Base-by-base conservation (phyloP, 2,797 vertebrate genomes). In the Hipposideros larvatus region DNA sequence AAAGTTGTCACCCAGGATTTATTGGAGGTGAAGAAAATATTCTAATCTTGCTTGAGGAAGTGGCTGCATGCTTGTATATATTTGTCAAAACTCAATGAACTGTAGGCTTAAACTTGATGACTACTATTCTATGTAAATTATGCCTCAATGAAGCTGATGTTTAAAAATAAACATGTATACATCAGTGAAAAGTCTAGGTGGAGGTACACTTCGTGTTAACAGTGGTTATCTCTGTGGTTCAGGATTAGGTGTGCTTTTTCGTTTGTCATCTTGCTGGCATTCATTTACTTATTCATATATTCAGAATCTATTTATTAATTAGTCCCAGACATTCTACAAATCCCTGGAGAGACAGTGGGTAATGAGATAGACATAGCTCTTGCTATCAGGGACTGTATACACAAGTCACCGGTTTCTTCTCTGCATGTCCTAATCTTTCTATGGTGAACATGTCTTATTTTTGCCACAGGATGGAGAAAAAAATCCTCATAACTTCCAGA, bases 231-330 rank as follows among this genome's bases (percentile, higher is more conserved):
- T 78, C 73, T 85, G 31, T 80, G 24, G 85, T 85, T 90, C 89
- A 93, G 78, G 18, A 51, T 41, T 75, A 84, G 28, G 63, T 70
- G 68, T 21, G 37, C 24, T 65, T 92, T 51, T 65, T 53, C 70
- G 5, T 21, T 55, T 59, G 5, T 37, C 59, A 74, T 87, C 73
- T 92, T 24, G 4, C n/a, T 85, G 14, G 15, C 24, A 59, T 70
- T 93, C 16, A 85, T 70, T 94, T 93, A 43, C 22, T 82, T 57
- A 93, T 53, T 96, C 61, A 90, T 73, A 85, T 55, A 90, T 88
- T 95, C 80, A 90, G 48, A 65, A 63, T 65, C 13, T 59, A 68
- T 79, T 70, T 95, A 46, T 84, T 82, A 77, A 93, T 91, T 90
- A 79, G 83, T 87, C 3, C 10, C 15, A 88, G 21, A 43, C 4